A percentile compares a stretch with the other conserved stretches of the same genome.
These are phyloP conservation scores for Elanoides forficatus DNA, from an alignment of 2,113 vertebrate species.

Conservation along the genomic window DNA sequence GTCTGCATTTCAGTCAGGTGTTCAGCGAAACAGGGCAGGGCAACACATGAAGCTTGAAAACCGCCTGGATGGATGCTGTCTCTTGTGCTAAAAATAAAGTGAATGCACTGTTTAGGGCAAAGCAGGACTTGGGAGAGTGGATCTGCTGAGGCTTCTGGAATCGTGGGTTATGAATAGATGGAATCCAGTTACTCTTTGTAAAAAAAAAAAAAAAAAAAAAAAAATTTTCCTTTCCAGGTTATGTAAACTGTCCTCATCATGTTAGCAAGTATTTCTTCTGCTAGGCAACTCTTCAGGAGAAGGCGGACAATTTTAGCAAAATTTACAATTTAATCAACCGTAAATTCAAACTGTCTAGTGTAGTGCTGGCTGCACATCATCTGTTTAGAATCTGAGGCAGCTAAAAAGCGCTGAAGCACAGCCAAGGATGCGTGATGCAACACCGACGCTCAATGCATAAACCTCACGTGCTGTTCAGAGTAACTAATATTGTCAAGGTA, in stretches of 20 bases:
- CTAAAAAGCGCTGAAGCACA: neutral
- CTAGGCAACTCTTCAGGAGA: neutral
- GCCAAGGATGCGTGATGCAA: neutral
- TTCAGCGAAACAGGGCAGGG: neutral
- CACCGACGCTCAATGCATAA: neutral
- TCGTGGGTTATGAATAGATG: neutral
- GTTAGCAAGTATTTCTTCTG: neutral
- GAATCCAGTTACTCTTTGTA: neutral
- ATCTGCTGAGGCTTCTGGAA: neutral
- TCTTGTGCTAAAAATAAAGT: slow-evolving; percentile 12
- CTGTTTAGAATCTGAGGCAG: neutral
- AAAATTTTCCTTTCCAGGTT: neutral
- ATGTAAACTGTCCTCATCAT: neutral
- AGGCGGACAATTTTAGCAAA: neutral
- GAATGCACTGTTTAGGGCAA: neutral
- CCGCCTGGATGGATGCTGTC: neutral
- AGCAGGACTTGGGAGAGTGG: neutral
- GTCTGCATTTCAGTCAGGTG: neutral
- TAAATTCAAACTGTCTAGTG: neutral
- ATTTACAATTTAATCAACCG: neutral
- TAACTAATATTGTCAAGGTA: neutral
- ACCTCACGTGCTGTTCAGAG: neutral
- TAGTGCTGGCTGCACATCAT: neutral
- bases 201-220: neutral
- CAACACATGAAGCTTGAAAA: neutral